Evolutionary conservation across 2,113 vertebrate genomes (phyloP), one percentile per base, ranked within the genome.

Genomic region (Callipepla squamata): DNA sequence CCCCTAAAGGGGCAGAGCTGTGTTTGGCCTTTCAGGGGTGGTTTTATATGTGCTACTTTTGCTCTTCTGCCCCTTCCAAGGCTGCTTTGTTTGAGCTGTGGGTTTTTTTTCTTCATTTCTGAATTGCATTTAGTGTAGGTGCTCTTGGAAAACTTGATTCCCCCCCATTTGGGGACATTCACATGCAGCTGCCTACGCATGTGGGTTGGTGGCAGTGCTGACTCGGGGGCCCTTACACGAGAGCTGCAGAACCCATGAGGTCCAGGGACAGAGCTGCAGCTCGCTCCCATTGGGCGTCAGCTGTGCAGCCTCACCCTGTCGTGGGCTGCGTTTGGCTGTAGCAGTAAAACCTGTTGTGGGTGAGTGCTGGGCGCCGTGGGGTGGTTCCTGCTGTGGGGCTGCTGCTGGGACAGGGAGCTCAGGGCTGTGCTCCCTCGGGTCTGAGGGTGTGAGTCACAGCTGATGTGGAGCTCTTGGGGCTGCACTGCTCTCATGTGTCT

Each of bases 401-500:
- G 26, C n/a, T 23, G 30, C 40, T 5, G 1, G 63, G 58, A n/a
- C 3, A 4, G 32, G 34, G 48, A 26, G 22, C 75, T 12, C 3
- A 11, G 47, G 42, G 30, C 73, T 34, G 34, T 2, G 14, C 30
- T 30, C 26, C 8, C 5, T 0, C 1, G 36, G 36, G 12, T 14
- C 12, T 26, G 32, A n/a, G 11, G 76, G 3, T 18, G 20, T 11
- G 50, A 63, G 50, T 47, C 15, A 30, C 13, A 13, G 65, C 89
- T 72, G 94, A 47, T 7, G 45, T 57, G 32, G 90, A 89, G 93
- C 82, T 79, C 72, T 1, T 1, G 13, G 85, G 82, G 85, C 72
- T 66, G 67, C 79, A 72, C 80, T 10, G 90, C 90, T 95, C 86
- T 32, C 59, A 50, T 94, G 76, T 97, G 21, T 85, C 40, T 11